Evolutionary conservation across 2,113 vertebrate genomes (phyloP).

Genomic region (Proteles cristata): DNA sequence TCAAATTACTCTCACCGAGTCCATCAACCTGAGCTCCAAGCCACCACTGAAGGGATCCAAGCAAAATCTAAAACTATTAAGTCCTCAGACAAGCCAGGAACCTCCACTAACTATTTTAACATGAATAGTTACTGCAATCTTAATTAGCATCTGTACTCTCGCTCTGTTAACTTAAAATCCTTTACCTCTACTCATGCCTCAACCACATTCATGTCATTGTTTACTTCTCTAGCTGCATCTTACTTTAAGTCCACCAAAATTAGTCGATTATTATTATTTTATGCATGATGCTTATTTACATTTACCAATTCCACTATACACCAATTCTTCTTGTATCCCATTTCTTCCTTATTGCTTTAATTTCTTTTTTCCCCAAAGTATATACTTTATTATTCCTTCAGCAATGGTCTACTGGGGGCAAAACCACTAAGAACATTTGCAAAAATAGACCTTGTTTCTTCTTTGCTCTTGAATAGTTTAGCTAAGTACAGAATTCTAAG

Average conservation of each 20-base stretch:
- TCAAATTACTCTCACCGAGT: conserved; percentile 15
- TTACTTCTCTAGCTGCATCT: neutral
- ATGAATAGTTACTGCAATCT: neutral
- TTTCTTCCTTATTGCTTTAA: conserved; percentile 28
- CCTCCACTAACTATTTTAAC: neutral
- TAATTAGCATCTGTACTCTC: neutral
- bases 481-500: neutral
- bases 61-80: conserved; percentile 36
- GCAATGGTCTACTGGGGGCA: neutral
- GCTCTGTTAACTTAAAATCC: neutral
- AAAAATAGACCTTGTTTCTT: conserved; percentile 15
- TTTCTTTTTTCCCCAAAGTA: neutral
- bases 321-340: neutral
- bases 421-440: neutral
- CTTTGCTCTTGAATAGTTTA: conserved; percentile 35
- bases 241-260: conserved; percentile 33
- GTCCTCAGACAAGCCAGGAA: neutral
- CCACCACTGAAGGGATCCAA: neutral
- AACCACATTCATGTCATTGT: neutral
- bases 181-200: neutral
- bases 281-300: neutral
- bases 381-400: neutral
- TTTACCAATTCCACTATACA: neutral
- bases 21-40: neutral
- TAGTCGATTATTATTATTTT: neutral